Conservation (phyloP, 2,888 invertebrate genomes). For the Gerris lacustris region DNA sequence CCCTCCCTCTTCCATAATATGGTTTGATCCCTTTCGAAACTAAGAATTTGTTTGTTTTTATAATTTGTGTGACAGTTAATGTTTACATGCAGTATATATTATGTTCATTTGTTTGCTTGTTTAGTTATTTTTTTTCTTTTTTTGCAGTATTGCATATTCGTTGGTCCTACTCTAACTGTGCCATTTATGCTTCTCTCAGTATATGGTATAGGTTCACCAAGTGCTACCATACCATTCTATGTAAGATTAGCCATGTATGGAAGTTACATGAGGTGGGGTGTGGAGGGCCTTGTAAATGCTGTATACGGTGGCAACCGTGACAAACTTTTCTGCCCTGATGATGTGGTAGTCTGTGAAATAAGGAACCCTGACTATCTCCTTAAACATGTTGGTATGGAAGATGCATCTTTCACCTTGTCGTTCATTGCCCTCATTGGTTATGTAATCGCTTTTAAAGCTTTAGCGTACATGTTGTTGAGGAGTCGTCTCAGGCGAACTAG, state of each 20-base stretch:
- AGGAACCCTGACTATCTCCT: conserved; percentile 29
- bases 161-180: conserved; percentile 75
- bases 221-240: conserved; percentile 54
- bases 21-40: no score
- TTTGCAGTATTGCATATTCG: conserved; percentile 70
- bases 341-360: conserved; percentile 45
- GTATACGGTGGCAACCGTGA: conserved; percentile 80
- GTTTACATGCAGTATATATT: no score
- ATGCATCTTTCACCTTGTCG: conserved; percentile 55
- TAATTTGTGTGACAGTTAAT: no score
- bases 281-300: conserved; percentile 79
- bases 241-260: conserved; percentile 67
- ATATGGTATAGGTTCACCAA: conserved; percentile 72
- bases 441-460: conserved; percentile 48
- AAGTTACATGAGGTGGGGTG: conserved; percentile 82
- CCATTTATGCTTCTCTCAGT: conserved; percentile 79
- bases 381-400: conserved; percentile 45
- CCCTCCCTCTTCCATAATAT: no score
- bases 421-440: conserved; percentile 49
- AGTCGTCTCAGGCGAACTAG: background rate
- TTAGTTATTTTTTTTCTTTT: conserved; percentile 19
- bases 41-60: no score
- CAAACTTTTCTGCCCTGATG: conserved; percentile 57
- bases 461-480: background rate
- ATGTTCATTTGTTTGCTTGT: no score